A percentile compares a stretch with the other conserved stretches of the same genome.
These are phyloP conservation scores for Amphipyra berbera DNA, from an alignment of 2,888 invertebrate species.

Conservation along the genomic window DNA sequence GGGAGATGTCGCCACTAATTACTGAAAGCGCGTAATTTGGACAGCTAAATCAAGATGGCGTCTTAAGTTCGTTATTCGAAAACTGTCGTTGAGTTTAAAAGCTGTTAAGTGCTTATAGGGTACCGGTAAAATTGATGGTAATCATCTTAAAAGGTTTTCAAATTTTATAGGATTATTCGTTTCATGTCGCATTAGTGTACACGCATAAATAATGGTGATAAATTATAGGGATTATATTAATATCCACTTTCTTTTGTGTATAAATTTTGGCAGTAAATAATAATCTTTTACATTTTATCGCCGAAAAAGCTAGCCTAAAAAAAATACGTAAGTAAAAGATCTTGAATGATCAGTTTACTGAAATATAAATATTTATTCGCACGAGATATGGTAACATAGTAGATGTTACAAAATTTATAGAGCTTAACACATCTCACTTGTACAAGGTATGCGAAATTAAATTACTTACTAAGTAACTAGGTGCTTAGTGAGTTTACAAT, in stretches of 20 bases:
- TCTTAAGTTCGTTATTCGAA: slow-evolving; percentile 69
- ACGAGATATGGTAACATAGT: too few relatives aligned
- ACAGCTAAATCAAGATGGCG: slow-evolving; percentile 72
- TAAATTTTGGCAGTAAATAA: too few relatives aligned
- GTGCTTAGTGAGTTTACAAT: too few relatives aligned
- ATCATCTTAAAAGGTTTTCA: slow-evolving; percentile 79
- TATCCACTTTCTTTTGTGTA: background rate
- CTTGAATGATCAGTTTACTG: too few relatives aligned
- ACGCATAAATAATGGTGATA: slow-evolving; percentile 34
- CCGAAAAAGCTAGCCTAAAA: too few relatives aligned
- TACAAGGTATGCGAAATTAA: too few relatives aligned
- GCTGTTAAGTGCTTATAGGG: slow-evolving; percentile 69
- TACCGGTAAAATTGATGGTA: slow-evolving; percentile 73
- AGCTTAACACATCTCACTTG: too few relatives aligned
- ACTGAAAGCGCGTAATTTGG: slow-evolving; percentile 58
- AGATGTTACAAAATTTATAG: too few relatives aligned
- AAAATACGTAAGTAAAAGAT: too few relatives aligned
- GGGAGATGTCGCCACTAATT: slow-evolving; percentile 57
- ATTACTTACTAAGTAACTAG: too few relatives aligned
- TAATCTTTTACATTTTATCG: too few relatives aligned
- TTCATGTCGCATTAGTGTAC: slow-evolving; percentile 65
- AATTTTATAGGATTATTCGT: slow-evolving; percentile 76
- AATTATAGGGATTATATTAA: slow-evolving; percentile 6
- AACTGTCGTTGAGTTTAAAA: slow-evolving; percentile 72
- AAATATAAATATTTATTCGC: too few relatives aligned